These are phyloP conservation scores for Bombus sylvicola DNA, from an alignment of 1,140 invertebrate species.

Conservation along the genomic window DNA sequence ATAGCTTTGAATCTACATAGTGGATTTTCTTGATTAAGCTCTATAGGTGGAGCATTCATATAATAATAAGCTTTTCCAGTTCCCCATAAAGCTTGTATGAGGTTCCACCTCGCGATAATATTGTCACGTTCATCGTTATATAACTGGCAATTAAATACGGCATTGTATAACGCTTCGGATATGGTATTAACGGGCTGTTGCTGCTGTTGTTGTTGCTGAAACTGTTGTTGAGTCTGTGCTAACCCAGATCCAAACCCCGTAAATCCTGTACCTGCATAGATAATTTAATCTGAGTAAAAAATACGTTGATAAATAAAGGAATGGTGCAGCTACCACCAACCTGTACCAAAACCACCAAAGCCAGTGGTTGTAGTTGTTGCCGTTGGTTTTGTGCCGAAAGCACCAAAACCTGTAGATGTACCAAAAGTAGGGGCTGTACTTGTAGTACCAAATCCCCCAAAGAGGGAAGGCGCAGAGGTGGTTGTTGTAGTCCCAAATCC, in stretches of 20 bases:
- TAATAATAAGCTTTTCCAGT: conserved; percentile 92
- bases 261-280: conserved; percentile 60
- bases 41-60: conserved; percentile 88
- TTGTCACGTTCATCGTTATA: conserved; percentile 96
- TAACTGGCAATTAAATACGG: conserved; percentile 92
- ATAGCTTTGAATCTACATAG: conserved; percentile 96
- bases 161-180: conserved; percentile 88
- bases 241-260: conserved; percentile 70
- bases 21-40: conserved; percentile 94
- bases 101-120: conserved; percentile 96
- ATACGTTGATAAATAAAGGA: not conserved
- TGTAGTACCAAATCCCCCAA: conserved; percentile 65
- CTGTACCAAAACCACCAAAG: conserved; percentile 81
- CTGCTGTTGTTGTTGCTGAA: conserved; percentile 79
- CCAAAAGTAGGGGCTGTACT: conserved; percentile 81
- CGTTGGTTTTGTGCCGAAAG: conserved; percentile 79
- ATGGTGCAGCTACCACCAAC: not conserved
- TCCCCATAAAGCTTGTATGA: conserved; percentile 97
- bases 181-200: conserved; percentile 84
- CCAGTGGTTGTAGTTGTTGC: not conserved
- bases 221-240: conserved; percentile 81
- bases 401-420: conserved; percentile 80
- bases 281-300: conserved; percentile 64
- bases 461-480: conserved; percentile 69
- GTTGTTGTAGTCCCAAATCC: conserved; percentile 77